Conservation (phyloP, 2,888 invertebrate species). For the Cistogaster globosa region DNA sequence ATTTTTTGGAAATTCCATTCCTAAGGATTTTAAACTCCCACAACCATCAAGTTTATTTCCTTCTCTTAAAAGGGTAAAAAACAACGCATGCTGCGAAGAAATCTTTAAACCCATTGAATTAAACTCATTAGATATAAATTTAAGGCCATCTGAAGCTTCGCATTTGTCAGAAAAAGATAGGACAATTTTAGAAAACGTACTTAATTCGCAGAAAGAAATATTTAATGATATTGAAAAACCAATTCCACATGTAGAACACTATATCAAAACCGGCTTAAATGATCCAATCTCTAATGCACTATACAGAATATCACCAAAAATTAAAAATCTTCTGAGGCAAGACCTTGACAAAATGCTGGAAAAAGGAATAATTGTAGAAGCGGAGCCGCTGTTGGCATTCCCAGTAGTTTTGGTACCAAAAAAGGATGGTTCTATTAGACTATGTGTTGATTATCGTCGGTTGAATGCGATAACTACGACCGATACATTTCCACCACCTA, state of each 20-base stretch:
- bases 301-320: conserved; percentile 21
- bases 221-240: conserved; percentile 35
- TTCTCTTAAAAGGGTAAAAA: conserved; percentile 18
- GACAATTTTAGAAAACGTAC: background rate
- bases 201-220: conserved; percentile 6
- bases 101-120: background rate
- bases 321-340: conserved; percentile 20
- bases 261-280: conserved; percentile 75
- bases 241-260: conserved; percentile 31
- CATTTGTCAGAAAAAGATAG: conserved; percentile 4
- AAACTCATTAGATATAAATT: conserved; percentile 8
- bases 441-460: conserved; percentile 24
- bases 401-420: conserved; percentile 17
- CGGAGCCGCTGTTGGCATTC: background rate
- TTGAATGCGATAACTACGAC: conserved; percentile 42
- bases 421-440: conserved; percentile 12
- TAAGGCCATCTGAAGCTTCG: background rate
- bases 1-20: conserved; percentile 17
- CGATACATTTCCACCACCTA: conserved; percentile 79
- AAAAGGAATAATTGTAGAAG: conserved; percentile 3
- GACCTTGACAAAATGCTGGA: conserved; percentile 7
- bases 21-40: background rate
- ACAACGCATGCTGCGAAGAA: background rate
- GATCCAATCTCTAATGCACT: conserved; percentile 68
- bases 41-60: conserved; percentile 15